A percentile compares a stretch with the other conserved stretches of the same genome.
Evolutionary conservation across 2,888 invertebrate genomes (phyloP).

Genomic region (Eupithecia insigniata): DNA sequence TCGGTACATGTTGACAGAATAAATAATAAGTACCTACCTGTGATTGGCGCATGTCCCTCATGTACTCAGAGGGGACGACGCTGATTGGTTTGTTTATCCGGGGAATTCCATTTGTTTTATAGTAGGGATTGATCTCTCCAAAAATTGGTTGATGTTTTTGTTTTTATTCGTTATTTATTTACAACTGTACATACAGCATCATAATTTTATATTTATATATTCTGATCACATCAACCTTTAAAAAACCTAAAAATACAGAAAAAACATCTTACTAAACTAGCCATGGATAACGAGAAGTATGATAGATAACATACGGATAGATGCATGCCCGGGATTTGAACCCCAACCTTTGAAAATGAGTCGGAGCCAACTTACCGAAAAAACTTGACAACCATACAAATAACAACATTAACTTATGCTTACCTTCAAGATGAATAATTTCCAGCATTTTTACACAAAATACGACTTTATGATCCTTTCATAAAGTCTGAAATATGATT

Average conservation of each 20-base stretch:
- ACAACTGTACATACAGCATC: neutral
- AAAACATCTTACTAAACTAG: neutral
- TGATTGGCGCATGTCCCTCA: neutral
- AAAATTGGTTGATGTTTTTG: neutral
- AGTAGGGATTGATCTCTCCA: neutral
- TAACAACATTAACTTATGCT: conserved; percentile 1
- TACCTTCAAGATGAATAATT: conserved; percentile 2
- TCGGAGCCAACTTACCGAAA: neutral
- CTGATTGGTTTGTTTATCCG: neutral
- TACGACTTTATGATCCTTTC: neutral
- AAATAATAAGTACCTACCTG: neutral
- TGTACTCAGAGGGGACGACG: neutral
- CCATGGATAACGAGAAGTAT: neutral
- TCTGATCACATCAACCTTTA: neutral
- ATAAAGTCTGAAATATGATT: conserved; percentile 30
- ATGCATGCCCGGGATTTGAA: neutral
- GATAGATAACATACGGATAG: neutral
- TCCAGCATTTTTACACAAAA: conserved; percentile 27
- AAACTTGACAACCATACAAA: conserved; percentile 9
- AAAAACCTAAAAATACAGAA: neutral
- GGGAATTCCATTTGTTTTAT: neutral
- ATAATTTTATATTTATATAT: neutral
- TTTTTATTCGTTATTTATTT: neutral
- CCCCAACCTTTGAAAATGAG: neutral
- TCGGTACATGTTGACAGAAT: neutral